Evolutionary conservation across 1,140 invertebrate genomes (phyloP).

Genomic region (Drosophila tani): DNA sequence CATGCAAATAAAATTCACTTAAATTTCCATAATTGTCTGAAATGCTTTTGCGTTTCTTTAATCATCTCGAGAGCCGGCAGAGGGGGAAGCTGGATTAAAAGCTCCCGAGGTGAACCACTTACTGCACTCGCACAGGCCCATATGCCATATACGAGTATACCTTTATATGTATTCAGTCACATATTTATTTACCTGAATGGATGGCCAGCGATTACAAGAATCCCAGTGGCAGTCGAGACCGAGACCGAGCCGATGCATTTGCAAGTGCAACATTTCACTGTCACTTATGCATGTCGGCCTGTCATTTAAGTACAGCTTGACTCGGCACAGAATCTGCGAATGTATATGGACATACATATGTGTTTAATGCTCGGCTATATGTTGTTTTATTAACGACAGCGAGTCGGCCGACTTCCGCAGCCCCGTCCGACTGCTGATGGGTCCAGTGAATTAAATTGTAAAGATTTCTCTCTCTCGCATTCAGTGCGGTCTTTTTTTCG

Average conservation of each 20-base stretch:
- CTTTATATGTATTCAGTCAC: not conserved
- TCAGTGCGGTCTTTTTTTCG: slow-evolving; percentile 18
- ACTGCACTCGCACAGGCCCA: not conserved
- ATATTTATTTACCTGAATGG: slow-evolving; percentile 63
- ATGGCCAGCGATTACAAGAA: slow-evolving; percentile 50
- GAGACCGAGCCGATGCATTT: slow-evolving; percentile 18
- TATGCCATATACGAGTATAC: slow-evolving; percentile 12
- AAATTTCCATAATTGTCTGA: slow-evolving; percentile 15
- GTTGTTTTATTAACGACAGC: slow-evolving; percentile 62
- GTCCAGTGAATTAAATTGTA: slow-evolving; percentile 73
- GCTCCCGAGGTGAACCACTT: slow-evolving; percentile 20
- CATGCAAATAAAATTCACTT: slow-evolving; percentile 27
- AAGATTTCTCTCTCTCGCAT: slow-evolving; percentile 59
- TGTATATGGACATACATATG: slow-evolving; percentile 1
- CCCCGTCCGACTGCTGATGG: slow-evolving; percentile 18
- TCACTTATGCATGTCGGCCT: slow-evolving; percentile 74
- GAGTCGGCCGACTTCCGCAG: slow-evolving; percentile 23
- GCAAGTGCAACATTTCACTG: slow-evolving; percentile 73
- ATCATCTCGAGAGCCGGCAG: not conserved
- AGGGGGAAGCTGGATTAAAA: slow-evolving; percentile 2
- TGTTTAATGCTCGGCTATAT: slow-evolving; percentile 25
- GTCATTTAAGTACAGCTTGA: slow-evolving; percentile 71
- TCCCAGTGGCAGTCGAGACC: slow-evolving; percentile 21
- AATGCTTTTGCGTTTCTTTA: slow-evolving; percentile 15
- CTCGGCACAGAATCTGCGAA: slow-evolving; percentile 27